A percentile compares a stretch with the other conserved stretches of the same genome.
Evolutionary conservation across 2,113 vertebrate genomes (phyloP).

Genomic region (Pelecanus crispus): DNA sequence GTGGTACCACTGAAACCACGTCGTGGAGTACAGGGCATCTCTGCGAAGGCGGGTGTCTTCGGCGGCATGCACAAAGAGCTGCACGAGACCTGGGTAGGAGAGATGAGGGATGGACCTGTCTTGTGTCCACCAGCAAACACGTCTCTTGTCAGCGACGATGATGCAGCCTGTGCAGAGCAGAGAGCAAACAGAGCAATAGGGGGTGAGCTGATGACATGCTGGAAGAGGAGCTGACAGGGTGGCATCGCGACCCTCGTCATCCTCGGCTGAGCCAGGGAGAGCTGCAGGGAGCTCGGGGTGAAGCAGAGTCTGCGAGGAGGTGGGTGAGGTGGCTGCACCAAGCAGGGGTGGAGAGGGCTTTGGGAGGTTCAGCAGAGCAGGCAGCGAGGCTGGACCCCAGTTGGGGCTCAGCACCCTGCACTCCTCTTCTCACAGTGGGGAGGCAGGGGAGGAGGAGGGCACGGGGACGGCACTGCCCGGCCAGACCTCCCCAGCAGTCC

Average conservation of each 20-base stretch:
- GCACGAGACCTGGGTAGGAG: not conserved
- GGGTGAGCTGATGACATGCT: not conserved
- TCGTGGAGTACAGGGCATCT: not conserved
- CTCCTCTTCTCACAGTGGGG: not conserved
- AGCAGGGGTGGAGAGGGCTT: not conserved
- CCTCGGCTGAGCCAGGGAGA: not conserved
- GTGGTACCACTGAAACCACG: not conserved
- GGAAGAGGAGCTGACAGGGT: not conserved
- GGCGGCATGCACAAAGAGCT: not conserved
- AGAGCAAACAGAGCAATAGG: not conserved
- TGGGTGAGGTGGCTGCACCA: not conserved
- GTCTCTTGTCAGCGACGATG: accelerated
- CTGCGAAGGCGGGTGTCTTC: not conserved
- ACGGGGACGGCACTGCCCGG: accelerated
- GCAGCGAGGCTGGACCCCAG: accelerated
- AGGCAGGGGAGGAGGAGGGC: not conserved
- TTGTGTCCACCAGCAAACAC: not conserved
- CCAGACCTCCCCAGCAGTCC: not conserved
- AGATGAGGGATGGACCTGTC: not conserved
- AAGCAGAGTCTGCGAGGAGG: not conserved
- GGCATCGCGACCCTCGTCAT: accelerated
- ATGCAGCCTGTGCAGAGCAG: not conserved
- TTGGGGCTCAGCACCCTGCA: not conserved
- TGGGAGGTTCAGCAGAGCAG: not conserved
- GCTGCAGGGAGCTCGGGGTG: not conserved